A percentile compares a stretch with the other conserved stretches of the same genome.
phyloP scores from a whole-genome alignment of 2,113 vertebrate species.

The Recurvirostra avosetta region DNA sequence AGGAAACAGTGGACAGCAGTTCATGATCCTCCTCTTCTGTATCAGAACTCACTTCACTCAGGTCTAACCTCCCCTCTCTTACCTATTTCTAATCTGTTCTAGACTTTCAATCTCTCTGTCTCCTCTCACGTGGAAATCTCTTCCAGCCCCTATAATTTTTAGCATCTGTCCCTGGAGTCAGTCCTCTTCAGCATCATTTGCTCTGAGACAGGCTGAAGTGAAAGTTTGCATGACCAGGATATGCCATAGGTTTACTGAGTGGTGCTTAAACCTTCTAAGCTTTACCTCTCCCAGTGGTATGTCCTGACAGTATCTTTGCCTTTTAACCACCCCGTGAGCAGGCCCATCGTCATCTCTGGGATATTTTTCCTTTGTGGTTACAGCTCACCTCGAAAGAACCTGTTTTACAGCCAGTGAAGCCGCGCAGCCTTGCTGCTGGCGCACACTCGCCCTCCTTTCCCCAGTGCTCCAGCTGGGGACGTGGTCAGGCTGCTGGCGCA shows the following conservation, averaged over 20 bases:
- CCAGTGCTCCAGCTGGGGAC: slow-evolving; percentile 35
- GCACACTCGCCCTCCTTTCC: not conserved
- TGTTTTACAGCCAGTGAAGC: not conserved
- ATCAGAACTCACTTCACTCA: not conserved
- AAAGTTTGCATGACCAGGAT: not conserved
- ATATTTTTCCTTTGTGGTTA: not conserved
- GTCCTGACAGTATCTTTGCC: not conserved
- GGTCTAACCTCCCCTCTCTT: not conserved
- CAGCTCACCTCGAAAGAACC: not conserved
- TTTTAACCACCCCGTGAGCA: not conserved
- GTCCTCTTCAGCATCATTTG: not conserved
- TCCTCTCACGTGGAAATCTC: not conserved
- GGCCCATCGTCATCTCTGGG: not conserved
- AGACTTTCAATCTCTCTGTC: not conserved
- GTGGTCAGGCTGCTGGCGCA: slow-evolving; percentile 23
- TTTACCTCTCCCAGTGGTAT: accelerated
- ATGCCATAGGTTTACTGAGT: not conserved
- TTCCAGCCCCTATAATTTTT: not conserved
- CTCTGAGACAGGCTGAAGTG: not conserved
- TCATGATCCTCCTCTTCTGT: not conserved
- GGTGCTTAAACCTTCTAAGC: not conserved
- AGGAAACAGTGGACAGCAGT: not conserved
- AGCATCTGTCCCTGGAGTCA: not conserved
- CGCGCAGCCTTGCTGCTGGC: not conserved
- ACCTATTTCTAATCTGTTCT: not conserved